Base-by-base conservation (phyloP, 2,113 vertebrate species). In the Calyptommatus sinebrachiatus region DNA sequence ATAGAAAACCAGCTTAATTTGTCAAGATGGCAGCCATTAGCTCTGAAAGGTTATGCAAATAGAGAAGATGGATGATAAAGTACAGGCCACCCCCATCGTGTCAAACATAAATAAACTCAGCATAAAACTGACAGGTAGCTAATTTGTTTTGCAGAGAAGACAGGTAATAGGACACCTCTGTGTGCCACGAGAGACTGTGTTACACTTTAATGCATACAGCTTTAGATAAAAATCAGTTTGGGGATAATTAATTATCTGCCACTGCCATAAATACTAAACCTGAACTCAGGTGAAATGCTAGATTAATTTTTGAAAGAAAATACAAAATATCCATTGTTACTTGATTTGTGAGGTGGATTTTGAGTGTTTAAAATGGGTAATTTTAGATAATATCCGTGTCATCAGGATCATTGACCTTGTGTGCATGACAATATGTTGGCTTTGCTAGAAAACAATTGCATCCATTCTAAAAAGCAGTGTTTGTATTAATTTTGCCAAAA, bases 1-100 rank as follows among this genome's bases (percentile, higher is more conserved):
- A 93, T 88, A 84, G 91, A 92, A 95, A 95, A 92, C 85, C 76
- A 89, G 82, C 76, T 91, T 91, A 93, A 93, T 93, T 92, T 93
- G 89, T 94, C 89, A 94, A 84, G 90, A 92, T 91, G 92, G 90
- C 91, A 92, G 90, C 87, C 88, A 90, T 90, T 92, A 92, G 84
- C 88, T 90, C 85, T 73, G 86, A 90, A 91, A 93, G 92, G 91
- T 94, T 94, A 93, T 90, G 93, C 93, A 94, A 94, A 94, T 94
- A 94, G 68, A 1, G 88, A 84, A 87, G 86, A 88, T 88, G 89
- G 86, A 91, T 94, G 93, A 94, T 89, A 93, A 91, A 92, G 90
- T 86, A 83, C 94, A 94, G 84, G 80, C 89, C 88, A 89, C 84
- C 84, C 88, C 79, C 77, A 83, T 90, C 73, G 89, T 85, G 92